A percentile compares a stretch with the other conserved stretches of the same genome.
Conservation (phyloP, 2,113 vertebrate species). For the Pachyramphus minor region DNA sequence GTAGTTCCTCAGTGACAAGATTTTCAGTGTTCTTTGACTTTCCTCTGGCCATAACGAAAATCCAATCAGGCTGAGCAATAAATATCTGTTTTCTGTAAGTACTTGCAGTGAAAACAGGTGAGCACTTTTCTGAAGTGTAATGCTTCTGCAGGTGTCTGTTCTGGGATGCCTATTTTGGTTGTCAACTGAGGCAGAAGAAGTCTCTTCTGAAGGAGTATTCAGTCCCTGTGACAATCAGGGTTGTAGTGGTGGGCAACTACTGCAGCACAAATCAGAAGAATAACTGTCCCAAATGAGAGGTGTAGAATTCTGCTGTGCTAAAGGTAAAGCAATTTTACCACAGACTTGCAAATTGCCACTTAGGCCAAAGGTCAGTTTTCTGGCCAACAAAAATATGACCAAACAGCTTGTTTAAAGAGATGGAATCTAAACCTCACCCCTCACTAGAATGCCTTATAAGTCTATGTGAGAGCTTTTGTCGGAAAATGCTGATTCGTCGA, state of each 20-base stretch:
- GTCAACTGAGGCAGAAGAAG: background rate
- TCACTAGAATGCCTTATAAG: constrained; percentile 16
- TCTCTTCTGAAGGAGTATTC: background rate
- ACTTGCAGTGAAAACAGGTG: background rate
- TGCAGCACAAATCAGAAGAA: background rate
- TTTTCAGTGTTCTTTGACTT: background rate
- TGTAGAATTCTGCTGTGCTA: background rate
- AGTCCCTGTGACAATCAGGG: background rate
- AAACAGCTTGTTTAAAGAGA: background rate
- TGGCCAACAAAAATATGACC: background rate
- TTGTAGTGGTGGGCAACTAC: background rate
- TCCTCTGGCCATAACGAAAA: background rate
- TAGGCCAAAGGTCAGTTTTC: background rate
- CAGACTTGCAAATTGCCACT: background rate
- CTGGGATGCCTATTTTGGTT: background rate
- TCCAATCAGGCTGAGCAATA: background rate
- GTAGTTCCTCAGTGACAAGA: background rate
- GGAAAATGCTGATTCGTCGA: constrained; percentile 51
- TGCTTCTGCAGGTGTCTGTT: background rate
- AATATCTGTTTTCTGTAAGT: background rate
- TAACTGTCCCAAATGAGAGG: background rate
- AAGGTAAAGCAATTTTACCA: background rate
- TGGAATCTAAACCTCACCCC: background rate
- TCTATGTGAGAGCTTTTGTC: background rate
- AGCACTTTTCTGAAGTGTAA: background rate